These are phyloP conservation scores for Uropetala carovei DNA, from an alignment of 2,888 invertebrate species.

Conservation along the genomic window DNA sequence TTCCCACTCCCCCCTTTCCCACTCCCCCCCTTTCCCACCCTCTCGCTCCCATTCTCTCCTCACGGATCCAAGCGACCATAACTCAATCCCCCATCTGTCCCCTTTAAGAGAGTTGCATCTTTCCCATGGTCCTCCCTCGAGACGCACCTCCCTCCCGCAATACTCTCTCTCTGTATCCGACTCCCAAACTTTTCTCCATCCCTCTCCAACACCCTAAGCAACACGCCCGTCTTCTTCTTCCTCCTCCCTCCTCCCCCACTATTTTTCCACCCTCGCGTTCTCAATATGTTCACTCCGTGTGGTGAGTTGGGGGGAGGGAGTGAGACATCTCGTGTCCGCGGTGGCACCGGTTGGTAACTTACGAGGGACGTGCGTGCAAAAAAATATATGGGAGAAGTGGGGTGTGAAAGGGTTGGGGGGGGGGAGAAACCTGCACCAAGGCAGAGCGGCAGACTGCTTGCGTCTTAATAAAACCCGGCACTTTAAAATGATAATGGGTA, in stretches of 20 bases:
- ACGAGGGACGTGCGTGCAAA: not conserved
- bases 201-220: too few relatives aligned
- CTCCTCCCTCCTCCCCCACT: not conserved
- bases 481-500: not conserved
- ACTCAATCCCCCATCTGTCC: slow-evolving; percentile 25
- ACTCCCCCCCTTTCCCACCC: too few relatives aligned
- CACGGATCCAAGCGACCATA: not conserved
- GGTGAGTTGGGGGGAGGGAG: not conserved
- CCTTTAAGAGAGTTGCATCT: not conserved
- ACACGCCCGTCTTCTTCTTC: not conserved
- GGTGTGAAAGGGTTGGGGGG: not conserved
- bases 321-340: not conserved
- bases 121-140: not conserved
- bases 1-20: not conserved
- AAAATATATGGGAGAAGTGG: not conserved
- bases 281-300: not conserved
- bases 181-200: too few relatives aligned
- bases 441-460: not conserved
- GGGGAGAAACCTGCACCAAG: not conserved
- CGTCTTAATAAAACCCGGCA: not conserved
- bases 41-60: not conserved
- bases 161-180: too few relatives aligned
- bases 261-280: not conserved
- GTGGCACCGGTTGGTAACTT: not conserved
- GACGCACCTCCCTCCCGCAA: too few relatives aligned